A percentile compares a stretch with the other conserved stretches of the same genome.
Conservation (phyloP, 2,888 invertebrate species). For the Brachyptera putata region DNA sequence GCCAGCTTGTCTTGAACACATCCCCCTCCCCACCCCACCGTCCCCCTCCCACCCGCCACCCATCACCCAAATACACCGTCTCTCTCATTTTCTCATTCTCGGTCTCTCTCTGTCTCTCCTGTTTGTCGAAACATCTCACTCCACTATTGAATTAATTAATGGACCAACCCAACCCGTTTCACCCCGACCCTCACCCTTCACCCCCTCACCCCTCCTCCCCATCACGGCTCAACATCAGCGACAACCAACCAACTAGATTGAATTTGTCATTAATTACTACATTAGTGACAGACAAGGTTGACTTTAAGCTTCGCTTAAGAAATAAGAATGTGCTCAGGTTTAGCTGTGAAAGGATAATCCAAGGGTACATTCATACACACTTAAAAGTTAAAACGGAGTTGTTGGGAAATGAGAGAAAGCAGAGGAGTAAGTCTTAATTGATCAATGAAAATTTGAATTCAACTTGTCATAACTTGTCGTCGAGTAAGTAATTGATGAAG, state of each 20-base stretch:
- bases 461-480: no score
- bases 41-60: no score
- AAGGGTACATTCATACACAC: background rate
- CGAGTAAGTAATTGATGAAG: no score
- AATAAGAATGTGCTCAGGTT: background rate
- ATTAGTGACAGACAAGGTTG: slow-evolving; percentile 11
- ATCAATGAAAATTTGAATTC: no score
- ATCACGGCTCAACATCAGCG: no score
- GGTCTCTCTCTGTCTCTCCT: background rate
- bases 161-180: background rate
- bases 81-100: background rate
- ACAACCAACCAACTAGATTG: slow-evolving; percentile 9
- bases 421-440: no score
- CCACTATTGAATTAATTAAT: slow-evolving; percentile 16
- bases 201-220: no score
- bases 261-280: slow-evolving; percentile 17
- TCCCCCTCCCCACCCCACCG: no score
- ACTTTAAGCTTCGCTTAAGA: slow-evolving; percentile 3
- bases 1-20: no score
- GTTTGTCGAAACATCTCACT: background rate
- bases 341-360: background rate
- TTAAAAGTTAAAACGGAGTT: no score
- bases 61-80: no score
- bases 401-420: no score
- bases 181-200: background rate